These are phyloP conservation scores for Indicator maculatus DNA, from an alignment of 2,113 vertebrate genomes.

Conservation along the genomic window DNA sequence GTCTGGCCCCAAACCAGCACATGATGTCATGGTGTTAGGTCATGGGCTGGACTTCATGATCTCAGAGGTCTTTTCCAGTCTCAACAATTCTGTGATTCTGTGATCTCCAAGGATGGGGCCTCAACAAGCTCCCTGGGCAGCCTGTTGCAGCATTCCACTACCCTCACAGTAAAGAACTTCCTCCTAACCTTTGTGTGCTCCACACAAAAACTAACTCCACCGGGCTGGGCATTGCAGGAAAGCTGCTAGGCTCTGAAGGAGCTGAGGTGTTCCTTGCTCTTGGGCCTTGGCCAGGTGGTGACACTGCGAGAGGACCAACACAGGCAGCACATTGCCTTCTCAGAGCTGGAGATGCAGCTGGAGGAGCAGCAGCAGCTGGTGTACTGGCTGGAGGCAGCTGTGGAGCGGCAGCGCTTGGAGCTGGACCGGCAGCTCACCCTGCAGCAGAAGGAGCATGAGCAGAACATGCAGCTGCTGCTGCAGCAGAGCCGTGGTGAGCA, in stretches of 20 bases:
- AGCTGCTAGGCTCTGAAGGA: background rate
- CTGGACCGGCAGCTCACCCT: conserved; percentile 92
- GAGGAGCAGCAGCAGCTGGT: conserved; percentile 92
- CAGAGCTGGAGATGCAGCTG: conserved; percentile 92
- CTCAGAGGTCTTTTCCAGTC: too few relatives aligned
- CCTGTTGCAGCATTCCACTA: too few relatives aligned
- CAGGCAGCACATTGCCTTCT: conserved; percentile 88
- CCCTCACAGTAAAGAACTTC: too few relatives aligned
- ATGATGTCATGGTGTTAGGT: too few relatives aligned
- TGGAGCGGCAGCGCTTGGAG: conserved; percentile 91
- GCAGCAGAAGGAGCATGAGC: conserved; percentile 95
- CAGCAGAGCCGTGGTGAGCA: conserved; percentile 89
- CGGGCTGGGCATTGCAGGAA: background rate
- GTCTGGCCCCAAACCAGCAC: too few relatives aligned
- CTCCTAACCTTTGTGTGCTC: background rate
- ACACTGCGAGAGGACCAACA: conserved; percentile 94
- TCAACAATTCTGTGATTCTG: too few relatives aligned
- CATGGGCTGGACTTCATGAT: too few relatives aligned
- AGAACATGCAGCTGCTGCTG: conserved; percentile 88
- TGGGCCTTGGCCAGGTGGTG: conserved; percentile 85
- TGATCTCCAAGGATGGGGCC: too few relatives aligned
- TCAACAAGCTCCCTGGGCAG: too few relatives aligned
- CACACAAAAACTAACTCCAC: background rate
- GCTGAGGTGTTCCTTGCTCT: background rate
- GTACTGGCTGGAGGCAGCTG: conserved; percentile 89